phyloP scores from a whole-genome alignment of 1,140 invertebrate species.

The Cyphomyrmex costatus region DNA sequence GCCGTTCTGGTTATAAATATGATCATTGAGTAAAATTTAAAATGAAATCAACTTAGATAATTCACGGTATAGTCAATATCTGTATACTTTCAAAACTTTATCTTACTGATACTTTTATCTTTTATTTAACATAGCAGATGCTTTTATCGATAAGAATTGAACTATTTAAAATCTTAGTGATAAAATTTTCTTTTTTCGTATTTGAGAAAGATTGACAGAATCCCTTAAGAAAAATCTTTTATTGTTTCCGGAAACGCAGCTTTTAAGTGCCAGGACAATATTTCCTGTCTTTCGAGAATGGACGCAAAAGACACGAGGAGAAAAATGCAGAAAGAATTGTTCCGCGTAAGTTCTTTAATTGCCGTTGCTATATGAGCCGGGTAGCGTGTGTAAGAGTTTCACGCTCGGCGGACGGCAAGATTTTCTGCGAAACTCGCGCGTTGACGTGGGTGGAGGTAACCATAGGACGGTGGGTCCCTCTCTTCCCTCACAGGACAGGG shows the following conservation, averaged over 20 bases:
- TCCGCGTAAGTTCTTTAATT: constrained; percentile 48
- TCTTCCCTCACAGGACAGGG: constrained; percentile 35
- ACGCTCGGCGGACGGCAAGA: constrained; percentile 62
- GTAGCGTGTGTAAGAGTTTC: constrained; percentile 13
- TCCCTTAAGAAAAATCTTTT: not conserved
- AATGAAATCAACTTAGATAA: too few species aligned
- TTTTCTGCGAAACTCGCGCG: constrained; percentile 77
- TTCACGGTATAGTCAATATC: too few species aligned
- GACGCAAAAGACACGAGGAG: not conserved
- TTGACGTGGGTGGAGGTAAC: constrained; percentile 76
- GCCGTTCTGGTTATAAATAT: too few species aligned
- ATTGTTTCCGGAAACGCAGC: not conserved
- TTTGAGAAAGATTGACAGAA: not conserved
- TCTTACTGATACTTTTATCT: too few species aligned
- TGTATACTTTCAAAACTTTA: too few species aligned
- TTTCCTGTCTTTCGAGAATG: not conserved
- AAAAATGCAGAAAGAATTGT: constrained; percentile 22
- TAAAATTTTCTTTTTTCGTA: not conserved
- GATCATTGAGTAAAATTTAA: too few species aligned
- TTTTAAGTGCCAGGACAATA: too few species aligned
- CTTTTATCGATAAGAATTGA: too few species aligned
- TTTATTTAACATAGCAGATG: too few species aligned
- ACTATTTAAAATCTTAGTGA: too few species aligned
- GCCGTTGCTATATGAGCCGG: constrained; percentile 16
- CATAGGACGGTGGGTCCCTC: constrained; percentile 56